Base-by-base conservation (phyloP, 2,797 vertebrate species). In the Poecile montanus region DNA sequence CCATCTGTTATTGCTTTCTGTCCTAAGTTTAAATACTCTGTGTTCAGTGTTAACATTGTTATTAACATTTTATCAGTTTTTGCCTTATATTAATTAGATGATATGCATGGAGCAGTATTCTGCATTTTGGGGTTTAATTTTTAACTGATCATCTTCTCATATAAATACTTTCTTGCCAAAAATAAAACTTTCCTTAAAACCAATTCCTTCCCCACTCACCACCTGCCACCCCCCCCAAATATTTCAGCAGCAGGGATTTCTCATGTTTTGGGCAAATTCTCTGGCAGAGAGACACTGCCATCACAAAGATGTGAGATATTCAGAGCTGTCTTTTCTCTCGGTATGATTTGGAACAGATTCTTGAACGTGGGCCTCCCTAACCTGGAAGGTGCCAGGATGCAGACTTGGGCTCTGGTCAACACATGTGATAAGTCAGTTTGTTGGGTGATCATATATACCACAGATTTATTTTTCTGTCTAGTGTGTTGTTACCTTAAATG, bases 1-100 rank as follows among this genome's bases (percentile, higher is more conserved):
- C 88, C 92, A 93, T 93, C 93, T 88, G 79, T 85, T 95, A 94
- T 92, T 94, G 91, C 80, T 88, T 92, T 94, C 91, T 94, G 51
- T 45, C 73, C 48, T 85, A 61, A 73, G 70, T 93, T 94, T 96
- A 89, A 95, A 91, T 74, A 70, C 18, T 48, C 50, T 70, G 22
- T 85, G 75, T 94, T 93, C 60, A 66, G 38, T 79, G 63, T 29
- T 95, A 91, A 13, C 85, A 93, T 93, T 96, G 70, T 89, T 96
- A 95, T 96, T 96, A 95, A 70, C 88, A 86, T 91, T 96, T 95
- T 60, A 91, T 88, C 44, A 47, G 11, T 7, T 79, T 94, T 87
- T 90, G 10, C 15, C 16, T 85, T 89, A 29, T 93, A 86, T 86
- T 87, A 82, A 85, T 95, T 91, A 88, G 53, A 78, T 83, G 3